These are phyloP conservation scores for Vespertilio murinus DNA, from an alignment of 2,797 vertebrate genomes.

Conservation along the genomic window DNA sequence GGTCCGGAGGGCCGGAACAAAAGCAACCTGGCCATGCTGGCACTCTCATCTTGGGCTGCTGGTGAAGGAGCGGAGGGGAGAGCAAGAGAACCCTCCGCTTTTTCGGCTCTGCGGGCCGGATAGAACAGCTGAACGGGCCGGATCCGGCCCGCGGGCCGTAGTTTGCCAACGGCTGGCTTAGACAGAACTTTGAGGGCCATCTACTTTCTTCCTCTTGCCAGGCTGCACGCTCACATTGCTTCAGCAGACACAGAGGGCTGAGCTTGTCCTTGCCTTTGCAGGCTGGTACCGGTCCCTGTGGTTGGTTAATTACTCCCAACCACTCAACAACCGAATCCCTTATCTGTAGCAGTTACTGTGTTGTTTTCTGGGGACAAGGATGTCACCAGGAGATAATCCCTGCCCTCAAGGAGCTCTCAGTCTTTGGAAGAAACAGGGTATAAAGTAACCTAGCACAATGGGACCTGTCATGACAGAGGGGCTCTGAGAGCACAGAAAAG, in stretches of 20 bases:
- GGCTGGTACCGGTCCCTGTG: background rate
- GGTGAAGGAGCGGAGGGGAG: too few relatives aligned
- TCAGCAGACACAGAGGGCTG: background rate
- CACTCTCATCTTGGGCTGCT: too few relatives aligned
- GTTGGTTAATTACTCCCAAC: background rate
- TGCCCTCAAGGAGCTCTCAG: background rate
- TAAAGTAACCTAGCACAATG: background rate
- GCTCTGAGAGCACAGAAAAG: background rate
- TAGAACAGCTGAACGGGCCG: too few relatives aligned
- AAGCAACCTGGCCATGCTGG: too few relatives aligned
- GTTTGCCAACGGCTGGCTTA: too few relatives aligned
- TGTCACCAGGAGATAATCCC: background rate
- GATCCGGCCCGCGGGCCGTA: too few relatives aligned
- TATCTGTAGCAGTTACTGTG: background rate
- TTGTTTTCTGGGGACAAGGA: background rate
- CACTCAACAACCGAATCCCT: background rate
- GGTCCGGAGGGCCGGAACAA: too few relatives aligned
- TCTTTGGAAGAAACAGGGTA: background rate
- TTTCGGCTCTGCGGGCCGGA: too few relatives aligned
- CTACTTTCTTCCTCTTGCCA: background rate
- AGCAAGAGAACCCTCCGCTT: too few relatives aligned
- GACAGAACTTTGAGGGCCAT: background rate
- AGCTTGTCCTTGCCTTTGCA: background rate
- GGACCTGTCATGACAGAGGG: too few relatives aligned
- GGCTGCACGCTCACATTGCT: background rate